Base-by-base conservation (phyloP, 2,113 vertebrate species). In the Columba livia region DNA sequence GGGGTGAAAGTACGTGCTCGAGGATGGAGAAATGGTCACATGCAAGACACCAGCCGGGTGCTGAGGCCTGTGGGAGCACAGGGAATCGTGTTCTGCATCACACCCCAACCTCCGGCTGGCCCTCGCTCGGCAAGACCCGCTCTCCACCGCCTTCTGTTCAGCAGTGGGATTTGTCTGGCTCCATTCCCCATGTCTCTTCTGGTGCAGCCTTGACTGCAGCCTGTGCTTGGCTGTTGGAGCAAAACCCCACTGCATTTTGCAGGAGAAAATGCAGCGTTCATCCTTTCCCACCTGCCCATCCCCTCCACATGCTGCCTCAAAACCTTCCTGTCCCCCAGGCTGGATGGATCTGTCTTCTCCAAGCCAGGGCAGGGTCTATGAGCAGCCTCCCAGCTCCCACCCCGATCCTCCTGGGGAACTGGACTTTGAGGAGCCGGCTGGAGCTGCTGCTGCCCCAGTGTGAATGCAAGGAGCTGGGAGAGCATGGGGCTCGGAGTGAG, bases 71-170 rank as follows among this genome's bases (percentile, higher is more conserved):
- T 47, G 70, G 74, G 70, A 54, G 9, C 1, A 2, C 26, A 31
- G 29, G 72, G 80, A 64, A 3, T 31, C 0, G 9, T 67, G 73
- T 31, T 81, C 51, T 3, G 7, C 69, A 20, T 84, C 4, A 1
- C 10, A 6, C 40, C 60, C 40, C 44, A 1, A 0, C 66, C 78
- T 87, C 88, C 17, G 21, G 60, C 83, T 15, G 2, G 40, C 54
- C 54, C 54, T 61, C 1, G 0, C 15, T 20, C 1, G 0, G 9
- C 11, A 16, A 51, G 13, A 72, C 26, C 11, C n/a, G 0, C 36
- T 44, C 20, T 20, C 44, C 71, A 38, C 13, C 2, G 2, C 47
- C 25, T 70, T 29, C 48, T 40, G 13, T 40, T 40, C 40, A 40
- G 62, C 58, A 50, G 82, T 79, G 85, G 88, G 79, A 24, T 38